Evolutionary conservation across 2,888 invertebrate species (phyloP).

Genomic region (Nomada hirtipes): DNA sequence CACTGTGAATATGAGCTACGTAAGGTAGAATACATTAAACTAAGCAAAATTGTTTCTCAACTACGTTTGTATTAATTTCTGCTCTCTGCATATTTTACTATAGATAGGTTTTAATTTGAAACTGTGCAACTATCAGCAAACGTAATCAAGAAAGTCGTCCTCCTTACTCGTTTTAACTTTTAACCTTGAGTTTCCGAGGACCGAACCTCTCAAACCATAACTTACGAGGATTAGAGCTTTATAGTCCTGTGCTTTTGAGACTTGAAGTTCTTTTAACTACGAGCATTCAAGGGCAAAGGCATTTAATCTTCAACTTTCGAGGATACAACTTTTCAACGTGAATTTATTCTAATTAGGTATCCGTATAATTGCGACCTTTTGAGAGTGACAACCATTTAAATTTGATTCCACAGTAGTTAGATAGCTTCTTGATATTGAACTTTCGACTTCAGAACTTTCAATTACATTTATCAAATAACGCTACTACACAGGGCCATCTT

Average conservation of each 20-base stretch:
- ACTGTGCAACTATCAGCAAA: background rate
- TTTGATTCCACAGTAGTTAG: background rate
- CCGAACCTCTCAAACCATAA: background rate
- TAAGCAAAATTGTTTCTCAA: too few relatives aligned
- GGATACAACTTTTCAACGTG: background rate
- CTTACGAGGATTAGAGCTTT: slow-evolving; percentile 12
- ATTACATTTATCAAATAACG: background rate
- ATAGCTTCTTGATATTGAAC: background rate
- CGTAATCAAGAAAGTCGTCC: background rate
- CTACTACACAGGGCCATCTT: background rate
- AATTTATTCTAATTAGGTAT: background rate
- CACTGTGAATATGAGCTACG: too few relatives aligned
- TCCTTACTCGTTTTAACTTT: background rate
- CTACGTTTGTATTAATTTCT: too few relatives aligned
- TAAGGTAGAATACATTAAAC: too few relatives aligned
- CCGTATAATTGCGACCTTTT: background rate
- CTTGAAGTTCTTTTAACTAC: background rate
- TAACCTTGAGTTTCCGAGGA: slow-evolving; percentile 1
- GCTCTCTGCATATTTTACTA: too few relatives aligned
- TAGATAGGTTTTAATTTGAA: background rate
- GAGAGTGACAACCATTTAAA: background rate
- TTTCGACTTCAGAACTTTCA: background rate
- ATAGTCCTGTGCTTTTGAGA: background rate
- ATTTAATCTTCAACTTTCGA: background rate
- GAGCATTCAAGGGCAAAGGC: background rate